Evolutionary conservation across 2,888 invertebrate species (phyloP).

Genomic region (Tinea pellionella): DNA sequence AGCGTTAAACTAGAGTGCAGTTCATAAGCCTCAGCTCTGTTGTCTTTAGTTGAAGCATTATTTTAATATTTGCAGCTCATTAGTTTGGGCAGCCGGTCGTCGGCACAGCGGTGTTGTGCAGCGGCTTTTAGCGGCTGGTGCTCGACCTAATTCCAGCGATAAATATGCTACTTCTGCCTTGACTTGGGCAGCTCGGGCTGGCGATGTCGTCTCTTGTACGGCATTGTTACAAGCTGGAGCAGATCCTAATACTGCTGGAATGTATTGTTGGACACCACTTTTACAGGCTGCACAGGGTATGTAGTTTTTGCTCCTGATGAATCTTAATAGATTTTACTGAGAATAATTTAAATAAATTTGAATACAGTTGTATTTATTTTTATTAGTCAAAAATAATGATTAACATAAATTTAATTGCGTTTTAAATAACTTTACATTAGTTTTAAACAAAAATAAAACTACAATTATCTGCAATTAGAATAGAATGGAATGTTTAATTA

Average conservation of each 20-base stretch:
- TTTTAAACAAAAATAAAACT: too few species aligned
- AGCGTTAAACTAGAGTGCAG: too few species aligned
- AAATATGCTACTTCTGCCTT: constrained; percentile 97
- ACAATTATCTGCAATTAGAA: too few species aligned
- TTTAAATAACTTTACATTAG: too few species aligned
- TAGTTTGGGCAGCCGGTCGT: constrained; percentile 96
- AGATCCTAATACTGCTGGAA: constrained; percentile 91
- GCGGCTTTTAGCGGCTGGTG: constrained; percentile 84
- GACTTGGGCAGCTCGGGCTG: constrained; percentile 95
- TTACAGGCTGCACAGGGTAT: constrained; percentile 79
- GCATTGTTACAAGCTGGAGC: constrained; percentile 87
- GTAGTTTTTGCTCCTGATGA: background rate
- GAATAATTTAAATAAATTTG: too few species aligned
- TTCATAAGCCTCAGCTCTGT: too few species aligned
- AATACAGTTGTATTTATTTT: too few species aligned
- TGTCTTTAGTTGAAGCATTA: too few species aligned
- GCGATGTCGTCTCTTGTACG: constrained; percentile 85
- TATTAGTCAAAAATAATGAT: too few species aligned
- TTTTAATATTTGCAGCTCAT: constrained; percentile 66
- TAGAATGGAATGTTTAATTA: too few species aligned
- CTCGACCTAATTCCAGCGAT: constrained; percentile 95
- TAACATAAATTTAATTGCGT: too few species aligned
- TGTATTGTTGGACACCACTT: constrained; percentile 97
- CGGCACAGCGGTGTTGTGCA: constrained; percentile 89
- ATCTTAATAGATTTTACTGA: too few species aligned